Evolutionary conservation across 2,797 vertebrate species (phyloP).

Genomic region (Hemibagrus guttatus): DNA sequence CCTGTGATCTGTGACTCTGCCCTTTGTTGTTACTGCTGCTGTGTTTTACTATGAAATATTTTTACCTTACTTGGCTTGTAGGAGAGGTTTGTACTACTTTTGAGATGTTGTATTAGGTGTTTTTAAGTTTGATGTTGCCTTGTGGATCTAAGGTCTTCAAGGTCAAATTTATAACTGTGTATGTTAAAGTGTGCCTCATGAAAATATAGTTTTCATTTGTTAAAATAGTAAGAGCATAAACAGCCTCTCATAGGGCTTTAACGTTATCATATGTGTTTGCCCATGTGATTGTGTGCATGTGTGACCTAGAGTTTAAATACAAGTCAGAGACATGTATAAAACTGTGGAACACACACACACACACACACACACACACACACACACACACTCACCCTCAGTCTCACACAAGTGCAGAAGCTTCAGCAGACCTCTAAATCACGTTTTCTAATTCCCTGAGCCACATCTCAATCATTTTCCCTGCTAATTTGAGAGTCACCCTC

Average conservation of each 20-base stretch:
- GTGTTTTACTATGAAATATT: conserved; percentile 39
- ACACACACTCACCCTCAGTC: conserved; percentile 16
- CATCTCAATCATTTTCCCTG: conserved; percentile 99
- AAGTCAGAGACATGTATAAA: conserved; percentile 73
- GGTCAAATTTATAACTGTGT: conserved; percentile 29
- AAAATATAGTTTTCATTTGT: neutral
- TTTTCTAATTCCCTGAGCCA: conserved; percentile 93
- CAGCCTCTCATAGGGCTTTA: neutral
- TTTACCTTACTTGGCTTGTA: neutral
- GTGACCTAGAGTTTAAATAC: conserved; percentile 74
- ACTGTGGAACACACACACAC: conserved; percentile 15
- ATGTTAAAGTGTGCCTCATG: neutral
- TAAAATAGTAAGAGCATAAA: neutral
- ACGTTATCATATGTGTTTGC: conserved; percentile 22
- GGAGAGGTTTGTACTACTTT: conserved; percentile 1
- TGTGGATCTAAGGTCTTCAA: neutral
- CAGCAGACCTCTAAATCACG: conserved; percentile 84
- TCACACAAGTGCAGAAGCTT: conserved; percentile 76
- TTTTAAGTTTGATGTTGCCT: neutral
- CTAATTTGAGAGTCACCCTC: conserved; percentile 99
- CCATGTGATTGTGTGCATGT: conserved; percentile 59
- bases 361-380: conserved; percentile 9
- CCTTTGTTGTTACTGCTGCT: conserved; percentile 44
- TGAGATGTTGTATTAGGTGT: conserved; percentile 8
- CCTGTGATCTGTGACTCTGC: conserved; percentile 71